These are phyloP conservation scores for Ostrea denselamellosa DNA, from an alignment of 1,140 invertebrate genomes.

Conservation along the genomic window DNA sequence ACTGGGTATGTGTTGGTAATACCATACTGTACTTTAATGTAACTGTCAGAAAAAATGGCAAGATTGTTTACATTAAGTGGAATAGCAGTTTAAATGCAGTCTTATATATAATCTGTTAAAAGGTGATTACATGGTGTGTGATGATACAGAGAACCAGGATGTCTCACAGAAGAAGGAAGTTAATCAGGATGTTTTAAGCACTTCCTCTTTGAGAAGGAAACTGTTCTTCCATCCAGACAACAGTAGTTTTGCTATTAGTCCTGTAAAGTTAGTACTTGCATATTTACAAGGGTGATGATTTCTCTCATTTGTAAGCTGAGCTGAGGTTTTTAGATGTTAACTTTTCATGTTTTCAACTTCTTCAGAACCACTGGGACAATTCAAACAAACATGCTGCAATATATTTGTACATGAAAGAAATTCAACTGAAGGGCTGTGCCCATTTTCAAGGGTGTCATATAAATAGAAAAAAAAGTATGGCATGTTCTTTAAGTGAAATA, in stretches of 20 bases:
- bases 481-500: too few relatives aligned
- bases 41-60: background rate
- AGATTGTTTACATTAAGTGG: background rate
- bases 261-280: constrained; percentile 68
- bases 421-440: too few relatives aligned
- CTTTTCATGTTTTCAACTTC: too few relatives aligned
- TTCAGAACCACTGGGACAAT: too few relatives aligned
- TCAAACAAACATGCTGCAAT: too few relatives aligned
- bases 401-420: too few relatives aligned
- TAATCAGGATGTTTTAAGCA: constrained; percentile 66
- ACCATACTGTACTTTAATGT: background rate
- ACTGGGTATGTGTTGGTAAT: constrained; percentile 60
- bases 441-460: too few relatives aligned
- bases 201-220: constrained; percentile 73
- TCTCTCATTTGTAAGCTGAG: too few relatives aligned
- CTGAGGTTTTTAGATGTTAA: too few relatives aligned
- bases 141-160: background rate
- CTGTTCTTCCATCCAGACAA: constrained; percentile 72
- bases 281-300: background rate
- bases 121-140: constrained; percentile 67
- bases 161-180: constrained; percentile 53
- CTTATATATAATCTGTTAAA: background rate
- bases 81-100: background rate
- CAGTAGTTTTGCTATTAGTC: constrained; percentile 67
- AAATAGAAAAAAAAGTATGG: too few relatives aligned